Base-by-base conservation (phyloP, 2,797 vertebrate genomes). In the Octomys mimax region DNA sequence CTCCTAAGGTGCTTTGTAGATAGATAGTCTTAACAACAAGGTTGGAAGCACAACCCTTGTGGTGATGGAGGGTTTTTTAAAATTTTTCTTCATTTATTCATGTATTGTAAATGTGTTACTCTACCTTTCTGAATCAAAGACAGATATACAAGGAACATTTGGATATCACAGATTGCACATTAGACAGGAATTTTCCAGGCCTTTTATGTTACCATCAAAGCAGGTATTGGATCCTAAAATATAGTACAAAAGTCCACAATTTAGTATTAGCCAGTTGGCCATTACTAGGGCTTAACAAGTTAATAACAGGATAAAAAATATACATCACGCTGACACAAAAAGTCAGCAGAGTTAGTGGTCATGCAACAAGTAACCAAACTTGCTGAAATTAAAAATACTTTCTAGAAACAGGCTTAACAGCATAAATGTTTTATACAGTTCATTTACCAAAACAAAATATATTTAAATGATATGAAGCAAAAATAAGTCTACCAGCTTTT, bases 391-490 rank as follows among this genome's bases (percentile, higher is more conserved):
- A 99, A 99, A 99, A 99, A 99, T 99, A 99, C 98, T 99, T 98
- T 98, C 99, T 99, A 99, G 99, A 99, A 99, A 99, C 98, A 99
- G 99, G 99, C 99, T 99, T 98, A 99, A 99, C 99, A 99, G 99
- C 99, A 99, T 99, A 99, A 99, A 99, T 99, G 99, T 99, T 99
- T 99, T 99, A 99, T 99, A 99, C 99, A 99, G 99, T 99, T 99
- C 98, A 99, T 99, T 99, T 99, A 98, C 99, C 94, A 98, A 98
- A 99, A 99, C 98, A 97, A 99, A 99, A 98, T 98, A 97, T 98
- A 98, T 99, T 98, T 98, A 98, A 99, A 99, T 99, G 99, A 99
- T 98, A 99, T 98, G 99, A 98, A 98, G 98, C 98, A 99, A 98
- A 98, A 99, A 98, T 97, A 99, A 99, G 98, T 98, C 98, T 99